Base-by-base conservation (phyloP, 2,888 invertebrate species). In the Agrotis ipsilon region DNA sequence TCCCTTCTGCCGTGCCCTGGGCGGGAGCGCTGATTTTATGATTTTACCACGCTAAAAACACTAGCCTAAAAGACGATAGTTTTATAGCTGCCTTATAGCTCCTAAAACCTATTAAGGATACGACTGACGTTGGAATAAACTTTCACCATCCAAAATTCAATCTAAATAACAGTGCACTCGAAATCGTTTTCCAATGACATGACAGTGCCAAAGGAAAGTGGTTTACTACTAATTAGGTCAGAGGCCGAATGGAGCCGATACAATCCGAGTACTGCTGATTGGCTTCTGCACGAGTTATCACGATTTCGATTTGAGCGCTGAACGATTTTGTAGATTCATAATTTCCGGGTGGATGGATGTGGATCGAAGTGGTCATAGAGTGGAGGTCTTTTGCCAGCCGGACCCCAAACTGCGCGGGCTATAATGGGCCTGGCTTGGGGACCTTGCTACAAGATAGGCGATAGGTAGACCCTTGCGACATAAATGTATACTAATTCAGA, bases 151-250 rank as follows among this genome's bases (percentile, higher is more conserved):
- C 18, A 59, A 70, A 59, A 16, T 27, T 2, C 13, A 13, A 7
- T 55, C 49, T 16, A 32, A 71, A 51, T 49, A 21, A 18, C 51
- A 32, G 9, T 18, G 21, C 16, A 55, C n/a, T 32, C 48, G 55
- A 63, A 32, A 45, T 32, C n/a, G 27, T 48, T 59, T 46, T 46
- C 32, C 55, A 49, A 48, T 32, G 32, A 32, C 55, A 63, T 32
- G 54, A 32, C 43, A 27, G 19, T n/a, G 54, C 43, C 9, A 73
- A 71, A 46, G 24, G 70, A 71, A 71, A 72, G 43, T 43, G 0
- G 54, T 19, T 27, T 13, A 9, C 39, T 54, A 48, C n/a, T 63
- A 74, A 73, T 64, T 55, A 19, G 43, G 54, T 49, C 65, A 45
- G n/a, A 72, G 48, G 63, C 54, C 45, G 52, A 64, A 52, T 52